These are phyloP conservation scores for Pantherophis guttatus DNA, from an alignment of 2,113 vertebrate species.

Conservation along the genomic window DNA sequence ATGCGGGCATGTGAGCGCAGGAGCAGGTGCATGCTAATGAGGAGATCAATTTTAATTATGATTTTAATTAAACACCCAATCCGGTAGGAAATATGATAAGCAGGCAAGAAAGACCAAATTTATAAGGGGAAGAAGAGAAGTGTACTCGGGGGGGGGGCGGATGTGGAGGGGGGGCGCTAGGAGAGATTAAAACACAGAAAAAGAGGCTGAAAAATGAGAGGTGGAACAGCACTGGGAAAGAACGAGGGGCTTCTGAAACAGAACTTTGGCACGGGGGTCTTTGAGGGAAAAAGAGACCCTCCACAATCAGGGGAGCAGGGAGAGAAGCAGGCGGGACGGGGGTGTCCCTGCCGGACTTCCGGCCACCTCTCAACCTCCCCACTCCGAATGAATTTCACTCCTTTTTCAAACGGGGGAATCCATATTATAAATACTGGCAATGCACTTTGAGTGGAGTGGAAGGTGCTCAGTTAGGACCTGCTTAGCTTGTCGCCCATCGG, in stretches of 20 bases:
- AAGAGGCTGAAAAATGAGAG: background rate
- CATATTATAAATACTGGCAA: background rate
- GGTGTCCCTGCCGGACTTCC: background rate
- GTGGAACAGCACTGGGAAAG: background rate
- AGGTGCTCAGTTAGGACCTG: background rate
- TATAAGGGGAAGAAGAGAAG: constrained; percentile 30
- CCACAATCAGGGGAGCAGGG: background rate
- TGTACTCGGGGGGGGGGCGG: background rate
- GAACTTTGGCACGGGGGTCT: background rate
- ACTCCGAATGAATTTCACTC: too few relatives aligned
- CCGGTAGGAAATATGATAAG: constrained; percentile 81
- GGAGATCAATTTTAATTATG: constrained; percentile 91
- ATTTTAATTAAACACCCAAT: constrained; percentile 89
- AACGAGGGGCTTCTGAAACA: background rate
- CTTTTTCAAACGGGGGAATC: background rate
- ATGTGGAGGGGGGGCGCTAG: background rate
- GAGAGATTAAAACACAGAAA: fast-evolving
- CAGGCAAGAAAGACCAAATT: constrained; percentile 65
- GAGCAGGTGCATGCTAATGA: constrained; percentile 89
- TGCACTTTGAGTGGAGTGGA: background rate
- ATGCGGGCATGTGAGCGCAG: constrained; percentile 69
- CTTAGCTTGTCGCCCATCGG: background rate
- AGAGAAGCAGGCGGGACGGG: too few relatives aligned
- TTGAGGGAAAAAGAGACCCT: background rate
- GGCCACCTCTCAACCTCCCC: background rate